These are phyloP conservation scores for Hydroisotoma schaefferi DNA, from an alignment of 2,888 invertebrate species.

Conservation along the genomic window DNA sequence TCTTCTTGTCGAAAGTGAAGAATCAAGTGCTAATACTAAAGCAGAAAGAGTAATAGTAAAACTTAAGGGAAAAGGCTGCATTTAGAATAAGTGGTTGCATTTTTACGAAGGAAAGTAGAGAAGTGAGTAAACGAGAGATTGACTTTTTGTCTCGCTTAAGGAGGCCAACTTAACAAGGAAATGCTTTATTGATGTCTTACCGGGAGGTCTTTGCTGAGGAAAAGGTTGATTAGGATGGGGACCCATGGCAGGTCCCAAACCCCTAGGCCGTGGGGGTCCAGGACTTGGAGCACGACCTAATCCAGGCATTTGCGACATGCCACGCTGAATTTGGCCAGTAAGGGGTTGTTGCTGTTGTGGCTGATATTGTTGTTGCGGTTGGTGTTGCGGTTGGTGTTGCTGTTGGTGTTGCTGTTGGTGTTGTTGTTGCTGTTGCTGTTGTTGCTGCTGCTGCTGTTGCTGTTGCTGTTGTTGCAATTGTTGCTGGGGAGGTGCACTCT, in stretches of 20 bases:
- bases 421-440: conserved; percentile 24
- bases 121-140: not conserved
- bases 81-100: too few relatives aligned
- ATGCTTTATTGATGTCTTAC: too few relatives aligned
- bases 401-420: conserved; percentile 25
- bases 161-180: too few relatives aligned
- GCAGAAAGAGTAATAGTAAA: too few relatives aligned
- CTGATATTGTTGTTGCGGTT: conserved; percentile 38
- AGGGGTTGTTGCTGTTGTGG: conserved; percentile 2
- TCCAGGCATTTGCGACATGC: not conserved
- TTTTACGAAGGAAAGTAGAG: not conserved
- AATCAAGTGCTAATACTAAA: too few relatives aligned
- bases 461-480: conserved; percentile 26
- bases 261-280: conserved; percentile 12
- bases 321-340: not conserved
- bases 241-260: conserved; percentile 15
- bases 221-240: conserved; percentile 9
- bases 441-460: conserved; percentile 16
- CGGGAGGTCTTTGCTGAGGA: not conserved
- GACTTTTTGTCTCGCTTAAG: too few relatives aligned
- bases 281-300: not conserved
- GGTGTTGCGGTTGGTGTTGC: conserved; percentile 29
- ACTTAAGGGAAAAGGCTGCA: too few relatives aligned
- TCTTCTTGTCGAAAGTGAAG: too few relatives aligned
- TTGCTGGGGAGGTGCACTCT: conserved; percentile 43